Conservation (phyloP, 2,888 invertebrate species). For the Eudemis profundana region DNA sequence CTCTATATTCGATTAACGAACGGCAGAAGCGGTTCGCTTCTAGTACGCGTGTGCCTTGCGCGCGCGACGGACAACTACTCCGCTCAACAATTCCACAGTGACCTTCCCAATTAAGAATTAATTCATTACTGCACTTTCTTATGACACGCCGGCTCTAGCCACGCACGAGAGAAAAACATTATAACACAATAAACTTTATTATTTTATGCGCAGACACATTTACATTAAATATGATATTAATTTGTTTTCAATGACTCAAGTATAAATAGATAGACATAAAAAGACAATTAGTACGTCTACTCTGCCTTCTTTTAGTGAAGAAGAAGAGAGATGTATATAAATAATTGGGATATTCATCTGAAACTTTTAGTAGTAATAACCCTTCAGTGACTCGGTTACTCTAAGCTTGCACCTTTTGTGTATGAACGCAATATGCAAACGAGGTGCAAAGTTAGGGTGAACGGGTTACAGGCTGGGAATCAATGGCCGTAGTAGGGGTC, state of each 20-base stretch:
- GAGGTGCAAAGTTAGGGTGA: background rate
- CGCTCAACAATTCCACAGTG: constrained; percentile 67
- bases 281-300: constrained; percentile 3
- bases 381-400: background rate
- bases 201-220: constrained; percentile 3
- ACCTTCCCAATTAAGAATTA: constrained; percentile 83
- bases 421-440: background rate
- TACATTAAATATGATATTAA: constrained; percentile 19
- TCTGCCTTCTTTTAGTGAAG: constrained; percentile 33
- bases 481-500: constrained; percentile 75
- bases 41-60: constrained; percentile 81
- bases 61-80: constrained; percentile 78
- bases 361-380: background rate
- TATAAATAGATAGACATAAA: background rate
- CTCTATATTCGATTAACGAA: constrained; percentile 65
- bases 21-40: constrained; percentile 77
- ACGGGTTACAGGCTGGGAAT: constrained; percentile 31
- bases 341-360: background rate
- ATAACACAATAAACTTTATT: constrained; percentile 30
- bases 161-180: constrained; percentile 29
- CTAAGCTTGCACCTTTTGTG: background rate
- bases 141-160: constrained; percentile 55
- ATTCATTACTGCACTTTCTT: constrained; percentile 84
- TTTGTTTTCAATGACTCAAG: background rate
- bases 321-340: constrained; percentile 26